Evolutionary conservation across 2,797 vertebrate species (phyloP).

Genomic region (Xiphorhynchus erythropygius): DNA sequence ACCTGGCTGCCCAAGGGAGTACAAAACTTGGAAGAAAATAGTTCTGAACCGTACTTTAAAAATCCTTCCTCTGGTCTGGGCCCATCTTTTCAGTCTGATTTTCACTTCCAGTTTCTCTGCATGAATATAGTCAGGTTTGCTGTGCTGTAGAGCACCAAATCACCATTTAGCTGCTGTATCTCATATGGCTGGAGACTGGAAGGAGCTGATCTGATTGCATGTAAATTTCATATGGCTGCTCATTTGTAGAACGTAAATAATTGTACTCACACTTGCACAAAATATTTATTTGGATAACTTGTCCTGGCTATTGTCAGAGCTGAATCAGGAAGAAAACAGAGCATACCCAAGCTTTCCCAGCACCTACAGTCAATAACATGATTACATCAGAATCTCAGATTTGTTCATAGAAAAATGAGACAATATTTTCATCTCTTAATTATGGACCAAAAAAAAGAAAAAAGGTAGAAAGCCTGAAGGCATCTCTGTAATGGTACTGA

Average conservation of each 20-base stretch:
- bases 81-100: background rate
- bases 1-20: background rate
- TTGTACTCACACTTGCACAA: background rate
- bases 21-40: background rate
- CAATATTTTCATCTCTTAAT: background rate
- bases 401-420: background rate
- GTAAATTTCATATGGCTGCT: background rate
- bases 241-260: background rate
- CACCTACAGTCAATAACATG: background rate
- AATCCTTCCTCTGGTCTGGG: background rate
- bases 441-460: background rate
- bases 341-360: background rate
- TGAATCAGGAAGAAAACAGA: background rate
- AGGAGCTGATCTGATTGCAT: background rate
- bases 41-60: background rate
- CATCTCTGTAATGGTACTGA: background rate
- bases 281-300: background rate
- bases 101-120: background rate
- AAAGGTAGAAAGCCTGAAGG: background rate
- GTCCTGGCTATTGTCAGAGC: background rate
- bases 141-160: background rate
- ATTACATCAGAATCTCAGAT: background rate
- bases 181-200: fast-evolving
- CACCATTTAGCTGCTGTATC: fast-evolving
- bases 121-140: background rate